A percentile compares a stretch with the other conserved stretches of the same genome.
Conservation (phyloP, 2,888 invertebrate genomes). For the Ecdyonurus torrentis region DNA sequence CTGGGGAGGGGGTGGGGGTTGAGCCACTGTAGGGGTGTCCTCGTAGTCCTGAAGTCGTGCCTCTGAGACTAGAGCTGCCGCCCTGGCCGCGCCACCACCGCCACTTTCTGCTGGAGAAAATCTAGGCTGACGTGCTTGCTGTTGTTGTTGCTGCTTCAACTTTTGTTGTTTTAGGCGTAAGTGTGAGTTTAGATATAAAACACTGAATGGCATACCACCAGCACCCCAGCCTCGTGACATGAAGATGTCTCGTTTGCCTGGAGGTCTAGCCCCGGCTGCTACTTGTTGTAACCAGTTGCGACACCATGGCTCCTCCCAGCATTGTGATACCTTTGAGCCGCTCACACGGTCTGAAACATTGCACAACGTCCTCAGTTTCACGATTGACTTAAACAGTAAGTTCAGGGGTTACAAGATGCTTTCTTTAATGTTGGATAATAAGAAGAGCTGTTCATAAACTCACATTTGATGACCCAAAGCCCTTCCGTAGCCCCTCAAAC, state of each 20-base stretch:
- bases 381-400: too few relatives aligned
- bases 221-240: conserved; percentile 34
- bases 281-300: neutral
- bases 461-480: too few relatives aligned
- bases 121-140: neutral
- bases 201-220: conserved; percentile 33
- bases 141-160: neutral
- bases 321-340: neutral
- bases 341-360: neutral
- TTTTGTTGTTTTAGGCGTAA: conserved; percentile 8
- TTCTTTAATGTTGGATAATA: too few relatives aligned
- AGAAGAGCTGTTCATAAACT: too few relatives aligned
- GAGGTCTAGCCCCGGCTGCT: neutral
- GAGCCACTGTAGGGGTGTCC: conserved; percentile 6
- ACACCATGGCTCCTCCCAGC: neutral
- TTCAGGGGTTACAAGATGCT: too few relatives aligned
- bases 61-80: neutral
- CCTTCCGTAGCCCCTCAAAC: too few relatives aligned
- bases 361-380: too few relatives aligned
- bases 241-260: conserved; percentile 14
- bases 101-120: neutral
- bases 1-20: conserved; percentile 3
- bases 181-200: conserved; percentile 28
- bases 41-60: conserved; percentile 5
- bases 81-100: neutral